Evolutionary conservation across 2,113 vertebrate genomes (phyloP).

Genomic region (Bettongia penicillata): DNA sequence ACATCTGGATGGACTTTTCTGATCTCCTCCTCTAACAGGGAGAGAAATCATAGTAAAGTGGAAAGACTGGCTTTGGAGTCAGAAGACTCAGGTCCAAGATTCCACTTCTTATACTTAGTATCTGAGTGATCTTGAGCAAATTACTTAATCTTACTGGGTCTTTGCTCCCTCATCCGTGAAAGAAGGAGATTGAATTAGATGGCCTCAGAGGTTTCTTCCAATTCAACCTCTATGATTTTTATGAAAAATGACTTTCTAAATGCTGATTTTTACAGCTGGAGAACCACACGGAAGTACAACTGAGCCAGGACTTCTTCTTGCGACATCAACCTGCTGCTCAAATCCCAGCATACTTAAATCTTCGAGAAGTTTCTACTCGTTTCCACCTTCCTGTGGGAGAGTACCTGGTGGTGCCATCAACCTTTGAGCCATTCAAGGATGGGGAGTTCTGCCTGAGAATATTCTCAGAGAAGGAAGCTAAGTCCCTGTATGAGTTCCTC

Average conservation of each 20-base stretch:
- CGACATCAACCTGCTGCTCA: slow-evolving; percentile 77
- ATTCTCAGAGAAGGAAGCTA: slow-evolving; percentile 89
- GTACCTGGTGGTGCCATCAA: slow-evolving; percentile 90
- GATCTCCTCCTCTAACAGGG: not conserved
- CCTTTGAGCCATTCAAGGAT: slow-evolving; percentile 89
- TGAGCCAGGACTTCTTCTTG: slow-evolving; percentile 85
- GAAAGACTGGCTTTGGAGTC: not conserved
- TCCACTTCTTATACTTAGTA: not conserved
- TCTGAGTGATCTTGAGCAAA: not conserved
- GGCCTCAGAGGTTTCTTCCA: not conserved
- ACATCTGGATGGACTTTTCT: rapidly evolving
- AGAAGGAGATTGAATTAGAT: not conserved
- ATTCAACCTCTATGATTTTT: not conserved
- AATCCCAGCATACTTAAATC: slow-evolving; percentile 86
- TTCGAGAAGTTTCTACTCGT: slow-evolving; percentile 87
- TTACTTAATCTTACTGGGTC: not conserved
- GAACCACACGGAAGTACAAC: slow-evolving; percentile 79
- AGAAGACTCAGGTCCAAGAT: not conserved
- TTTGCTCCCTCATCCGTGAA: not conserved
- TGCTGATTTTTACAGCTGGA: slow-evolving; percentile 73
- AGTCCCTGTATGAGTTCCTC: slow-evolving; percentile 81
- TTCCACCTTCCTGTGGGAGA: slow-evolving; percentile 87
- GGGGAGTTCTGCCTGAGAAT: slow-evolving; percentile 90
- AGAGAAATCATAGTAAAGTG: not conserved
- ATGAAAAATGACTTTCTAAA: not conserved